Conservation (phyloP, 2,797 vertebrate genomes). For the Sternotherus odoratus region DNA sequence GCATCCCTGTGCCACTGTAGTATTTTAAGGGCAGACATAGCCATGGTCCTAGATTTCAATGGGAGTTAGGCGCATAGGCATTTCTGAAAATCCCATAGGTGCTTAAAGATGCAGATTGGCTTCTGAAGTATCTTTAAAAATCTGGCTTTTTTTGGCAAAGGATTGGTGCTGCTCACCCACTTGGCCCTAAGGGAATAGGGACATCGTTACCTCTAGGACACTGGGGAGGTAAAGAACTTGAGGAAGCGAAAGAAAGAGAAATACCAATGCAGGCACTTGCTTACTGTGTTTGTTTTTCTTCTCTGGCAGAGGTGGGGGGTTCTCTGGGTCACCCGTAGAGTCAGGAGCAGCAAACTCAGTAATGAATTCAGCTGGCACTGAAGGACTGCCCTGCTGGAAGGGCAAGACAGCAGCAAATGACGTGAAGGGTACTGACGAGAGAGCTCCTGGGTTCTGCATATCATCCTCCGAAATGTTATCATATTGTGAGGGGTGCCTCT, state of each 20-base stretch:
- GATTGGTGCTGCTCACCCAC: neutral
- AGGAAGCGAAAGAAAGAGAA: neutral
- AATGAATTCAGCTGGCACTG: conserved; percentile 81
- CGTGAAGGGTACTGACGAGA: conserved; percentile 60
- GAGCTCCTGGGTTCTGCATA: conserved; percentile 76
- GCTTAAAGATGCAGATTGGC: neutral
- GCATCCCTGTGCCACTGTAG: neutral
- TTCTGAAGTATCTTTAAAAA: neutral
- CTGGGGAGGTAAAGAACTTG: neutral
- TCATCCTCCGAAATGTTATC: conserved; percentile 96
- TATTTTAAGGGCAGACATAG: neutral
- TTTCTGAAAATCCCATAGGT: neutral
- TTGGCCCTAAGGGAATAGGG: neutral
- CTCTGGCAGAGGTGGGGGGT: conserved; percentile 94
- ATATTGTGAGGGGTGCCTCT: conserved; percentile 93
- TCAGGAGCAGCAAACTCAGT: conserved; percentile 84
- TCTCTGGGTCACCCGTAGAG: conserved; percentile 83
- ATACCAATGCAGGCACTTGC: conserved; percentile 55
- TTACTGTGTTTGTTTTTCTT: conserved; percentile 98
- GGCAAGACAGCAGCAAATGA: conserved; percentile 88
- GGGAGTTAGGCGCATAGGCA: neutral
- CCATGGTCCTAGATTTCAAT: neutral
- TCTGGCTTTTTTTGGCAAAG: neutral
- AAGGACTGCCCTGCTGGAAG: conserved; percentile 80
- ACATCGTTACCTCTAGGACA: fast-evolving